Conservation (phyloP, 2,888 invertebrate genomes). For the Cinara cedri region DNA sequence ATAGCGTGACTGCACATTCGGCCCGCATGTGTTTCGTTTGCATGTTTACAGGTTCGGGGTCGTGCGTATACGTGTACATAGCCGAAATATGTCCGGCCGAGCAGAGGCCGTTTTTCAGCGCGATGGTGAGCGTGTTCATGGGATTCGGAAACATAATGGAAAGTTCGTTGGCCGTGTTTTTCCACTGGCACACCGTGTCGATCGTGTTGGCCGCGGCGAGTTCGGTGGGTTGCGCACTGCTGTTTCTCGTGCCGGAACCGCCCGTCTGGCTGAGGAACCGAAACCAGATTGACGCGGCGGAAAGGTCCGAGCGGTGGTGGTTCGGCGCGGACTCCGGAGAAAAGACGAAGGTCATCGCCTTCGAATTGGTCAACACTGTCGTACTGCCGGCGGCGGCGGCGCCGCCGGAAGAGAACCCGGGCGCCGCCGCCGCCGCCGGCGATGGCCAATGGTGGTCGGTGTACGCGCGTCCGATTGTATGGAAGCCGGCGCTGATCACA, state of each 20-base stretch:
- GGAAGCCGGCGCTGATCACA: slow-evolving; percentile 37
- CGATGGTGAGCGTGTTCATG: slow-evolving; percentile 14
- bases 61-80: slow-evolving; percentile 40
- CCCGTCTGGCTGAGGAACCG: slow-evolving; percentile 42
- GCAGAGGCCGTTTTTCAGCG: not conserved
- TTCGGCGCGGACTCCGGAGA: not conserved
- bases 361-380: too few relatives aligned
- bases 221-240: not conserved
- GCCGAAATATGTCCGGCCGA: slow-evolving; percentile 42
- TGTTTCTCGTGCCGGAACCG: slow-evolving; percentile 51
- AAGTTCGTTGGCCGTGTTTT: slow-evolving; percentile 3
- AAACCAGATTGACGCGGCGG: slow-evolving; percentile 7
- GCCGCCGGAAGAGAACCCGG: not conserved
- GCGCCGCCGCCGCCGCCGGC: not conserved
- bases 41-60: not conserved
- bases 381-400: not conserved
- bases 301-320: not conserved
- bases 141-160: slow-evolving; percentile 27
- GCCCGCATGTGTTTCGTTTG: slow-evolving; percentile 15
- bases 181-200: slow-evolving; percentile 26
- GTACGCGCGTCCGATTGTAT: not conserved
- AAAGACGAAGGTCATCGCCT: not conserved
- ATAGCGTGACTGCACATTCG: too few relatives aligned
- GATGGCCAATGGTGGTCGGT: not conserved
- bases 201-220: not conserved